A percentile compares a stretch with the other conserved stretches of the same genome.
Conservation (phyloP, 35 echinoderm and acorn worm species). For the Lytechinus variegatus region DNA sequence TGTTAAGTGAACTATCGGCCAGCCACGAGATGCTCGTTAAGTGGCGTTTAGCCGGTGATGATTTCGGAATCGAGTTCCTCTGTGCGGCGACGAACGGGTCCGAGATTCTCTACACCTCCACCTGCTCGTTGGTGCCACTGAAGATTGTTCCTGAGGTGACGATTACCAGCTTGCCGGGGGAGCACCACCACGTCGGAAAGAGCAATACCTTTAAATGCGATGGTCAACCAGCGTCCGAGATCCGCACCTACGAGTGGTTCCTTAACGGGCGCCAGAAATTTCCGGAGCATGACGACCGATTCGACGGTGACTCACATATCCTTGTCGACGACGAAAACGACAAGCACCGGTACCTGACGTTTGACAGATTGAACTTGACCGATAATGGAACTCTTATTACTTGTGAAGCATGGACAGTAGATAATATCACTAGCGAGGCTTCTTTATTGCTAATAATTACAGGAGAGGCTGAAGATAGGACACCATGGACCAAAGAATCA, state of each 20-base stretch:
- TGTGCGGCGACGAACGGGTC: slow-evolving; percentile 17
- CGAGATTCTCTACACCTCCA: not conserved
- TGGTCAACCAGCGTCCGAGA: not conserved
- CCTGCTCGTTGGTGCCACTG: not conserved
- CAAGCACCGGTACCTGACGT: not conserved
- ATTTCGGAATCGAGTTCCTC: slow-evolving; percentile 27
- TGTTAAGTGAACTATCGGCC: not conserved
- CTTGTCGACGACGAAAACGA: not conserved
- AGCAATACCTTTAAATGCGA: slow-evolving; percentile 29
- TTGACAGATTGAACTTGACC: not conserved
- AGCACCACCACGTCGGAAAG: not conserved
- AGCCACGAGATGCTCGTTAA: not conserved
- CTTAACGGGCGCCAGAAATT: not conserved
- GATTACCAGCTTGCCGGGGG: not conserved
- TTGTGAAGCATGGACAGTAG: not conserved
- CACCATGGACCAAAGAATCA: not conserved
- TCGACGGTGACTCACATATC: not conserved
- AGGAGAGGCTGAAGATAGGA: not conserved
- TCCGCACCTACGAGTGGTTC: slow-evolving; percentile 27
- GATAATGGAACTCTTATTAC: slow-evolving; percentile 29
- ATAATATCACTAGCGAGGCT: not conserved
- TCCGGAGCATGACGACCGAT: not conserved
- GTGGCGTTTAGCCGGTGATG: slow-evolving; percentile 11
- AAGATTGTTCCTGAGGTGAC: not conserved
- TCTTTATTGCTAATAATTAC: not conserved